Evolutionary conservation across 2,797 vertebrate species (phyloP).

Genomic region (Trachops cirrhosus): DNA sequence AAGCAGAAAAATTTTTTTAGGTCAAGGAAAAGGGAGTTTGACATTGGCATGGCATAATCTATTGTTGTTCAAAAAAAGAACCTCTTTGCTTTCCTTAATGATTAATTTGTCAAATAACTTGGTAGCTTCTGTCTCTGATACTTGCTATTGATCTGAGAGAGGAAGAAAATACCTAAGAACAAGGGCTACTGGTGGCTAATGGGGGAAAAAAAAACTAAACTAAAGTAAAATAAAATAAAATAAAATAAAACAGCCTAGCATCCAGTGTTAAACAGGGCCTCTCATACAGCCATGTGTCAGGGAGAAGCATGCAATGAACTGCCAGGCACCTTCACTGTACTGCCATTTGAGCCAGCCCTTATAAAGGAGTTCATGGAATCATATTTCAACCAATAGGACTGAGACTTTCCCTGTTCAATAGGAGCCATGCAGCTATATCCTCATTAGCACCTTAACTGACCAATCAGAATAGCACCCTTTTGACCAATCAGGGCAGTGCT

Average conservation of each 20-base stretch:
- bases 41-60: background rate
- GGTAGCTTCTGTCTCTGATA: background rate
- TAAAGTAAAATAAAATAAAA: background rate
- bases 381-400: background rate
- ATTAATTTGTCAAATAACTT: background rate
- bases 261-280: background rate
- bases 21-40: background rate
- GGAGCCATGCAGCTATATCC: background rate
- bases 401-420: background rate
- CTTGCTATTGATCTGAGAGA: background rate
- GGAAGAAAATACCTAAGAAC: background rate
- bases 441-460: background rate
- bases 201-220: background rate
- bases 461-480: background rate
- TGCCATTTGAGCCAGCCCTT: background rate
- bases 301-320: background rate
- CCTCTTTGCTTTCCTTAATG: background rate
- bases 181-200: background rate
- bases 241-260: background rate
- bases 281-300: background rate
- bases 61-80: background rate
- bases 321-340: background rate
- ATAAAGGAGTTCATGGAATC: background rate
- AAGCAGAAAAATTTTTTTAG: conserved; percentile 20
- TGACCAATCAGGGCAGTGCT: background rate